Evolutionary conservation across 2,888 invertebrate genomes (phyloP), one percentile per base, ranked within the genome.

Genomic region (Myopa tessellatipennis): DNA sequence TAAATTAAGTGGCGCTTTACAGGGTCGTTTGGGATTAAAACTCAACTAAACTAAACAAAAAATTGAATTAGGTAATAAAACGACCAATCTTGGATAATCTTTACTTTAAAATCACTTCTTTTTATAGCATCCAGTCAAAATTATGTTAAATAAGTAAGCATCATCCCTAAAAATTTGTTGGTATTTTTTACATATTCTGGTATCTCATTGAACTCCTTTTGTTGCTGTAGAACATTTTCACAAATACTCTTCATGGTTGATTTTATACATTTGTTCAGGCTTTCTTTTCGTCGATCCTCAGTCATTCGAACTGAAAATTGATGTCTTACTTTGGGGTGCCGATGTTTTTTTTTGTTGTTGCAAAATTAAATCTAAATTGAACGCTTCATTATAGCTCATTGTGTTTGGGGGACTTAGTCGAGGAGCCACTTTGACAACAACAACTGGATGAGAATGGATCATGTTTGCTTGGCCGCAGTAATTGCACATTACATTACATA

Each of bases 311-410:
- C n/a, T 55, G 34, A 70, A 70, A 70, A 36, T 70, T 52, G 12
- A 34, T 26, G 52, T 70, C 70, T 52, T 70, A 52, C 52, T 52
- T 6, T 34, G 70, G 70, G 70, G 36, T 55, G 34, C 34, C 36
- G 36, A 26, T 7, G 8, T 36, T 36, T 55, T 10, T 10, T 70
- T 7, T 68, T 36, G 55, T 70, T 52, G 16, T n/a, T 12, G 14
- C 55, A 52, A 55, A 70, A 55, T 70, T 76, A 38, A 36, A 69
- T 50, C 61, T 73, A 76, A 78, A 78, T 76, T 78, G 73, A 68
- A 45, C 63, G 73, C 68, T 68, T 73, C 61, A 76, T 76, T 78
- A 76, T 36, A 14, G 72, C 63, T 73, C 55, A 76, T 76, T 75
- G 77, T 74, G 70, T 36, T 55, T 52, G 60, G 36, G 52, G 77